Evolutionary conservation across 2,888 invertebrate genomes (phyloP), one percentile per base, ranked within the genome.

Genomic region (Drosophila paramelanica): DNA sequence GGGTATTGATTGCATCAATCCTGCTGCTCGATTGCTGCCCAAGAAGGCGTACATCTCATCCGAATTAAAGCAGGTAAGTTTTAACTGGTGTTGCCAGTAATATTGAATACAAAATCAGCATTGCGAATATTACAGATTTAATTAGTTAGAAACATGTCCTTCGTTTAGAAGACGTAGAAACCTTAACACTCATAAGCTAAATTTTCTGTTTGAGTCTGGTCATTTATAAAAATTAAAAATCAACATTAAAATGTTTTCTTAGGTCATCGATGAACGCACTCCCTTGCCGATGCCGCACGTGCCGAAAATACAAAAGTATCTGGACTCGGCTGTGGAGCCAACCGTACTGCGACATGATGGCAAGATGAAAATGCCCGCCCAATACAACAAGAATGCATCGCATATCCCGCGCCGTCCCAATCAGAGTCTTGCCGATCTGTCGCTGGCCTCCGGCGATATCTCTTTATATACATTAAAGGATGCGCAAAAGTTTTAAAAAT

Each of bases 401-500:
- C 64, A 77, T 5, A 72, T 70, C 31, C 75, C 80, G 5, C 79
- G 77, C 3, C 81, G 61, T n/a, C 71, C 69, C 27, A 77, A 76
- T 42, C 67, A 77, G 7, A 93, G 92, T 69, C 83, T 93, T 46
- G 92, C 92, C 3, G 90, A 93, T 88, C 76, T 93, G 11, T 91
- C 92, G 5, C 52, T 93, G 14, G 89, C 91, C 49, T 91, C 92
- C 1, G 92, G 92, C 0, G 93, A 93, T 78, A 85, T 93, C 17
- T 93, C 93, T 0, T 62, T 93, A 43, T 92, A 92, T 45, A 91
- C 93, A 1, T 89, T 92, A 27, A 92, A 89, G 72, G 92, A 92
- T 92, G 93, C 89, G 91, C 91, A 91, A 52, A 92, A 92, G 69
- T 91, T 92, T 78, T 91, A 79, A 64, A 1, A 2, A 10, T 36